Conservation (phyloP, 2,797 vertebrate species). For the Lacerta viridis region DNA sequence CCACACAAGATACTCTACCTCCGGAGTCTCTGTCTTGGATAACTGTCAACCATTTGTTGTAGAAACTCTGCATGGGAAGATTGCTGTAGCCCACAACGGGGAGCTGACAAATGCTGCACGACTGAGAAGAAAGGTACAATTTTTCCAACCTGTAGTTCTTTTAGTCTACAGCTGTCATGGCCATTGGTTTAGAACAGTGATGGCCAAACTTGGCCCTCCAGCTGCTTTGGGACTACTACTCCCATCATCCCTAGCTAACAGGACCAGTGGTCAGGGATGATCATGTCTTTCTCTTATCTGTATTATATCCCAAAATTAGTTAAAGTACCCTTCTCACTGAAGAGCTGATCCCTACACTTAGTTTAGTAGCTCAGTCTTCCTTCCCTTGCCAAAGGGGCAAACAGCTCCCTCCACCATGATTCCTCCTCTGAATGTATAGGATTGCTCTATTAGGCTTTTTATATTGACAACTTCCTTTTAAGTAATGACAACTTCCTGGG, state of each 20-base stretch:
- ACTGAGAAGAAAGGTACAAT: conserved; percentile 89
- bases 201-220: too few species aligned
- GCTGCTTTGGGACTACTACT: too few species aligned
- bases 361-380: background rate
- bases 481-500: too few species aligned
- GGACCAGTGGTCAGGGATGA: too few species aligned
- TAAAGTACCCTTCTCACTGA: background rate
- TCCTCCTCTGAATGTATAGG: too few species aligned
- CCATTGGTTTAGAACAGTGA: too few species aligned
- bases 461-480: too few species aligned
- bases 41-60: conserved; percentile 99
- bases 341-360: background rate
- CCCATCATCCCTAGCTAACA: too few species aligned
- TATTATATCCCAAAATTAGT: background rate
- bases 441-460: too few species aligned
- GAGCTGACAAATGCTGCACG: conserved; percentile 92
- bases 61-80: conserved; percentile 96
- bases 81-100: conserved; percentile 97
- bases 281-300: background rate
- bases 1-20: conserved; percentile 97
- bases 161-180: too few species aligned
- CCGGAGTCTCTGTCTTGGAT: conserved; percentile 94
- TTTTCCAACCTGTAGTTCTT: background rate
- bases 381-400: background rate
- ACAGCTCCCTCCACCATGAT: background rate